Evolutionary conservation across 2,888 invertebrate species (phyloP).

Genomic region (Heliconius ismenius): DNA sequence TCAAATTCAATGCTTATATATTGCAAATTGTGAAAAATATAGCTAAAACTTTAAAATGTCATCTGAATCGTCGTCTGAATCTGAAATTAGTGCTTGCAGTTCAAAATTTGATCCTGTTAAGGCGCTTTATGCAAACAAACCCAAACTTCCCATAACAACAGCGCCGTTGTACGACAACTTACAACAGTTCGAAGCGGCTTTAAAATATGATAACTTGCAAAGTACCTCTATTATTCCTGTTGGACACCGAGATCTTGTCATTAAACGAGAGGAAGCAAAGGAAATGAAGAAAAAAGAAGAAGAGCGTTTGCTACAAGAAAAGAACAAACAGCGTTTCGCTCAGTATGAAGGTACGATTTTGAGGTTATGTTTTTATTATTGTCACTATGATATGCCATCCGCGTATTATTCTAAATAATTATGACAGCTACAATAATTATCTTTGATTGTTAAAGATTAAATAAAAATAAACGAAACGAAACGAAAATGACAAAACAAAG

Average conservation of each 20-base stretch:
- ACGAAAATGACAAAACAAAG: no score
- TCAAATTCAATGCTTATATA: background rate
- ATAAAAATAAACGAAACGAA: background rate
- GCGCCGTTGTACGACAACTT: constrained; percentile 87
- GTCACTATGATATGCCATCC: background rate
- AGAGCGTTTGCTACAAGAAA: constrained; percentile 60
- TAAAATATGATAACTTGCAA: constrained; percentile 44
- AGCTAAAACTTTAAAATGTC: constrained; percentile 55
- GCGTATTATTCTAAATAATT: background rate
- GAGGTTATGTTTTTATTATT: constrained; percentile 64
- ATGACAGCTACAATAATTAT: background rate
- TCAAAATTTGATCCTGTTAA: constrained; percentile 86
- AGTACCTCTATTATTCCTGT: constrained; percentile 54
- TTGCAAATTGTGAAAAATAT: background rate
- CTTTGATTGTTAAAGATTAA: background rate
- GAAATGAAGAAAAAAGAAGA: constrained; percentile 53
- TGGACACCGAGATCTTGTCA: constrained; percentile 57
- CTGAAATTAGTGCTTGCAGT: constrained; percentile 69
- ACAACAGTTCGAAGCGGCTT: constrained; percentile 78
- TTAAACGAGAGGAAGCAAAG: constrained; percentile 65
- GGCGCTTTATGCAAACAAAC: constrained; percentile 83
- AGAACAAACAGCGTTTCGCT: constrained; percentile 70
- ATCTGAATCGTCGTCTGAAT: constrained; percentile 69
- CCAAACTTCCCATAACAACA: constrained; percentile 77
- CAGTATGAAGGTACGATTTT: constrained; percentile 66